Percentiles rank a stretch among this genome's conserved stretches.
phyloP scores from a whole-genome alignment of 2,797 vertebrate species.

The Oceanodroma leucorhoa region DNA sequence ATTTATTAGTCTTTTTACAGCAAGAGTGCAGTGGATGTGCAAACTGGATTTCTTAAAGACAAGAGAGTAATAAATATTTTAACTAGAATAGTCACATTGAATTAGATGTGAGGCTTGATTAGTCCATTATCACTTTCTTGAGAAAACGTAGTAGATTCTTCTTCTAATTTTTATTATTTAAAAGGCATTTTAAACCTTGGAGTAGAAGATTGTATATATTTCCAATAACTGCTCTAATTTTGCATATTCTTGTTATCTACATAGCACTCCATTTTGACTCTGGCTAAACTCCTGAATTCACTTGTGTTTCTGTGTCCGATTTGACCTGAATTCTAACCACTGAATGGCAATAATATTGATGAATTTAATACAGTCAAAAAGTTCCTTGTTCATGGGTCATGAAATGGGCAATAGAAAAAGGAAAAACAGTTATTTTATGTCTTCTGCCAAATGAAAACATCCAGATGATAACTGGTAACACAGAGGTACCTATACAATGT shows the following conservation, averaged over 20 bases:
- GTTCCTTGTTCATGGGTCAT: neutral
- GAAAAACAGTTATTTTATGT: neutral
- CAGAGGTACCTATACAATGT: neutral
- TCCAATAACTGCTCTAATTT: neutral
- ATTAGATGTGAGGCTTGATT: neutral
- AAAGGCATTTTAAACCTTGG: neutral
- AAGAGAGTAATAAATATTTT: neutral
- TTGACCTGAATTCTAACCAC: neutral
- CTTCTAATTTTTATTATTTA: neutral
- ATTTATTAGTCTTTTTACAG: neutral
- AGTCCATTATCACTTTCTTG: neutral
- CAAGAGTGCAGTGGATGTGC: neutral
- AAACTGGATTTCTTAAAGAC: neutral
- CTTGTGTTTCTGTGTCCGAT: neutral
- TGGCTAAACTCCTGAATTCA: neutral
- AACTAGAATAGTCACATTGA: neutral
- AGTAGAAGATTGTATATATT: neutral
- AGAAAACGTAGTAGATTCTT: neutral
- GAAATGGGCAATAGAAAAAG: neutral
- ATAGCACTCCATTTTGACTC: neutral
- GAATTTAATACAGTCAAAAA: neutral
- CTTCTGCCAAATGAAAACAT: neutral
- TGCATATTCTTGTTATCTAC: neutral
- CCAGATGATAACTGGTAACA: neutral
- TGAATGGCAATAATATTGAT: neutral